These are phyloP conservation scores for Acanthopagrus latus DNA, from an alignment of 2,797 vertebrate genomes.

Conservation along the genomic window DNA sequence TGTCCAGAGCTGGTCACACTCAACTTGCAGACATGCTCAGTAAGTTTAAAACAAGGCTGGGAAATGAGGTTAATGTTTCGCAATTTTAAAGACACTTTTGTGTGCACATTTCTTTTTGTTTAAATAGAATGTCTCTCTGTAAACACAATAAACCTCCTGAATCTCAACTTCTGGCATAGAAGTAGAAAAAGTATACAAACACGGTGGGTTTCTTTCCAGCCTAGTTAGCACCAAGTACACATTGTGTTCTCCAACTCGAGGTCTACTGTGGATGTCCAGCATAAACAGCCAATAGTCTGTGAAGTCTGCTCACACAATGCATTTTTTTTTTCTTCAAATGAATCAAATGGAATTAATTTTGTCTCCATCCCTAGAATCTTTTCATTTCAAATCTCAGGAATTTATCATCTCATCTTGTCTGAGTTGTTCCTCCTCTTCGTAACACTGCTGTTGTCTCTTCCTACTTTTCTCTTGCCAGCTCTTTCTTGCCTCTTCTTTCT, in stretches of 20 bases:
- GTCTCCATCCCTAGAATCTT: slow-evolving; percentile 10
- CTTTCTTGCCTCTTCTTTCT: slow-evolving; percentile 25
- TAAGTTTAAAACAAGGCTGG: slow-evolving; percentile 79
- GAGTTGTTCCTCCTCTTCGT: slow-evolving; percentile 4
- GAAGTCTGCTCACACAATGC: slow-evolving; percentile 33
- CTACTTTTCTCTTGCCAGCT: slow-evolving; percentile 10
- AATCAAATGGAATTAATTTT: not conserved
- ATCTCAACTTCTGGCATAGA: not conserved
- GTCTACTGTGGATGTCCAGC: not conserved
- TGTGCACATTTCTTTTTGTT: not conserved
- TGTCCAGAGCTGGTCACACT: slow-evolving; percentile 96
- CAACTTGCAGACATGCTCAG: slow-evolving; percentile 96
- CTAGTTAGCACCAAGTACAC: not conserved
- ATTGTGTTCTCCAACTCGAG: not conserved
- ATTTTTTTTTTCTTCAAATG: slow-evolving; percentile 9
- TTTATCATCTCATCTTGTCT: slow-evolving; percentile 4
- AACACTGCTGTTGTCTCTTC: not conserved
- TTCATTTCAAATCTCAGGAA: slow-evolving; percentile 27
- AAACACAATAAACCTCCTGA: not conserved
- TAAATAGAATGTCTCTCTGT: not conserved
- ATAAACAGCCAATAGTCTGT: slow-evolving; percentile 26
- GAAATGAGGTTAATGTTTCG: not conserved
- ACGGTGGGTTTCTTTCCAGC: not conserved
- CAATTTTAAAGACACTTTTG: not conserved
- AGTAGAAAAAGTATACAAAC: not conserved